A percentile compares a stretch with the other conserved stretches of the same genome.
Conservation (phyloP, 2,797 vertebrate genomes). For the Mormyrops boulengeri region DNA sequence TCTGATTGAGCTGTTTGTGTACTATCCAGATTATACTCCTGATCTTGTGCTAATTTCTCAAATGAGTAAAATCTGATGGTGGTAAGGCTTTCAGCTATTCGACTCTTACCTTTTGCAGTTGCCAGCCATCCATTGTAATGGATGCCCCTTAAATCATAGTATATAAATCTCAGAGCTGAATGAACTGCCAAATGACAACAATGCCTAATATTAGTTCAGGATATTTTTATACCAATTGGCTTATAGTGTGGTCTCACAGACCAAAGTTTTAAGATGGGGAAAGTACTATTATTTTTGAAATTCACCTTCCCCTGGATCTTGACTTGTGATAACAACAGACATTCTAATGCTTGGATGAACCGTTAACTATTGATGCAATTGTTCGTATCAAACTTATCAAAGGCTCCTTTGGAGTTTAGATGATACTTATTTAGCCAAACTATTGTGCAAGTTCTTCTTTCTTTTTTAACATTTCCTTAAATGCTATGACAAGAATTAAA, state of each 20-base stretch:
- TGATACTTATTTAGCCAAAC: background rate
- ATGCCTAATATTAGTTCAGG: background rate
- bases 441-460: background rate
- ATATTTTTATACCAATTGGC: background rate
- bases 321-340: background rate
- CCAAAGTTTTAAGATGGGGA: background rate
- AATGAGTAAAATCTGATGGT: background rate
- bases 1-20: background rate
- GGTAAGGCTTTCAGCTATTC: background rate
- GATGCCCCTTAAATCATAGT: background rate
- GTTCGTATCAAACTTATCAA: background rate
- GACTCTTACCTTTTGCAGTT: background rate
- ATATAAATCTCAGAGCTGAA: background rate
- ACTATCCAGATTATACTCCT: background rate
- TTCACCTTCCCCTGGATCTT: background rate
- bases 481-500: background rate
- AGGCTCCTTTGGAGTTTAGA: background rate
- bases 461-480: background rate
- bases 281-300: background rate
- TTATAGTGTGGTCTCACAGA: background rate
- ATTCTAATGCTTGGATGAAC: background rate
- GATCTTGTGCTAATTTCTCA: background rate
- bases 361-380: background rate
- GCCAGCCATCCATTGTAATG: background rate
- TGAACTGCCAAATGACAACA: background rate